phyloP scores from a whole-genome alignment of 2,888 invertebrate species.

The Drosophila melanosoma region DNA sequence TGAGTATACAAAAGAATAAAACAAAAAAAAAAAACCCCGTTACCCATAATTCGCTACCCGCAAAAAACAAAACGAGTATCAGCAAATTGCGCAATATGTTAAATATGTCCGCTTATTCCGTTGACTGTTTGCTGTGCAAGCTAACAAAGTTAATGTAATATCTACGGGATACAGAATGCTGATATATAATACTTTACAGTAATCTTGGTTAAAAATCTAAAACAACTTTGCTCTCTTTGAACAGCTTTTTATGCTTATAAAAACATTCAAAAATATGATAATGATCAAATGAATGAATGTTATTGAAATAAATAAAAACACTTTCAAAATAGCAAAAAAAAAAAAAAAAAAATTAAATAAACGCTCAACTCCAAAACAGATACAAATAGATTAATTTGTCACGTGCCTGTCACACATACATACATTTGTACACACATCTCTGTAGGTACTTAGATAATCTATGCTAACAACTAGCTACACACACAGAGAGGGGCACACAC shows the following conservation, averaged over 20 bases:
- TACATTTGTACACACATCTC: conserved; percentile 14
- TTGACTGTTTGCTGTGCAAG: conserved; percentile 39
- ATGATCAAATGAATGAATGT: background rate
- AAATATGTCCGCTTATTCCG: conserved; percentile 57
- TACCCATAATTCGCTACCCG: background rate
- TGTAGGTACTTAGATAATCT: conserved; percentile 69
- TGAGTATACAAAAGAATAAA: conserved; percentile 37
- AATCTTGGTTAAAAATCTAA: background rate
- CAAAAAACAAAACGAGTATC: conserved; percentile 5
- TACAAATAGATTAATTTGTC: conserved; percentile 58
- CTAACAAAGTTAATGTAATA: conserved; percentile 50
- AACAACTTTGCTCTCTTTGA: background rate
- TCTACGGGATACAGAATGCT: background rate
- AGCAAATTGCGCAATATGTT: conserved; percentile 78
- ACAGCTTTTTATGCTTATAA: background rate
- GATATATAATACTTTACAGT: background rate
- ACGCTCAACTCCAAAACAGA: conserved; percentile 52
- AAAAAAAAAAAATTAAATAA: background rate
- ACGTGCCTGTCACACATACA: conserved; percentile 62
- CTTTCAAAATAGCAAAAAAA: background rate
- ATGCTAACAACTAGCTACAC: conserved; percentile 66
- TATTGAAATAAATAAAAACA: background rate
- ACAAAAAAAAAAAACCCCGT: conserved; percentile 3
- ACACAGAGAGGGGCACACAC: conserved; percentile 20
- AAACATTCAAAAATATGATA: background rate